phyloP scores from a whole-genome alignment of 2,888 invertebrate genomes.

The Sphecodes monilicornis region DNA sequence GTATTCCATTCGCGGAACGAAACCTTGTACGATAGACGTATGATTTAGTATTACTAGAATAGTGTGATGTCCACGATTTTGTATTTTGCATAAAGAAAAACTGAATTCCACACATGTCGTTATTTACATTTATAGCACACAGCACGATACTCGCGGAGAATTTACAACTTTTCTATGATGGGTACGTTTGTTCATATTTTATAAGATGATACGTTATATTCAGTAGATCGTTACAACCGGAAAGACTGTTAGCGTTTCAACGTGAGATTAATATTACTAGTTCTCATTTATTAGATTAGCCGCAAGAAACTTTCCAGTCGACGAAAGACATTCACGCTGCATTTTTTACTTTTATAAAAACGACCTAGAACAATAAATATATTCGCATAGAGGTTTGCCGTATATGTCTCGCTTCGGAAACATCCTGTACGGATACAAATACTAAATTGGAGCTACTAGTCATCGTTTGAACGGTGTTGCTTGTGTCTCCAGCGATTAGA shows the following conservation, averaged over 20 bases:
- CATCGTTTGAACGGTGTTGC: neutral
- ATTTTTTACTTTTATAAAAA: slow-evolving; percentile 2
- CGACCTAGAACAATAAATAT: neutral
- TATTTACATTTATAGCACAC: neutral
- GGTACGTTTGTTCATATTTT: neutral
- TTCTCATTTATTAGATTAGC: neutral
- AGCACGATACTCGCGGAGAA: slow-evolving; percentile 6
- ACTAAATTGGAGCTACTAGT: neutral
- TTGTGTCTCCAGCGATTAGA: neutral
- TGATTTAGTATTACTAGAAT: slow-evolving; percentile 1
- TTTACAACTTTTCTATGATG: slow-evolving; percentile 4
- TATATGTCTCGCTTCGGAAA: neutral
- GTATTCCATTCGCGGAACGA: neutral
- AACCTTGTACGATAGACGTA: neutral
- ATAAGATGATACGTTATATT: neutral
- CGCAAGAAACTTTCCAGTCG: neutral
- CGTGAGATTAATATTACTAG: neutral
- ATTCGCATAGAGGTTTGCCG: neutral
- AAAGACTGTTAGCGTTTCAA: neutral
- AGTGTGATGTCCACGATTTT: neutral
- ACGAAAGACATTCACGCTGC: neutral
- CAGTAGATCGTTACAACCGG: neutral
- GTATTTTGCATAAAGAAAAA: slow-evolving; percentile 1
- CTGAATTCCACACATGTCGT: neutral
- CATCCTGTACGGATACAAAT: neutral